phyloP scores from a whole-genome alignment of 2,113 vertebrate species.

The Zapornia atra region DNA sequence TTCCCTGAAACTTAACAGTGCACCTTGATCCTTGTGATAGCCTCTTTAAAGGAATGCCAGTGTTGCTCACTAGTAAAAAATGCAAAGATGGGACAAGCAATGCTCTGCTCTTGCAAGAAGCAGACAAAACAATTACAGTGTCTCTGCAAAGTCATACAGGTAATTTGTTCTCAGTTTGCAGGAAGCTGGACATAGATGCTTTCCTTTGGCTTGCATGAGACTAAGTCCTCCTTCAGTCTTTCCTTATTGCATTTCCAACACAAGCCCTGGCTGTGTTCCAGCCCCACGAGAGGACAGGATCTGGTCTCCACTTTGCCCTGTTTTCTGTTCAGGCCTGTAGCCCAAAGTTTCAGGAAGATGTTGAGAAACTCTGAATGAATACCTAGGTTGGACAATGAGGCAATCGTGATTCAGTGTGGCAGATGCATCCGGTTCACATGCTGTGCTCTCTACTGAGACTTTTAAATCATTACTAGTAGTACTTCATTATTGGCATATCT shows the following conservation, averaged over 20 bases:
- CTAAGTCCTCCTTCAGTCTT: not conserved
- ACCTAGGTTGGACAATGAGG: not conserved
- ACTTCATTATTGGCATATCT: not conserved
- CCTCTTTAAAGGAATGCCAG: not conserved
- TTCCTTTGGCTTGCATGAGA: not conserved
- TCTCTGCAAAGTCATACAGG: not conserved
- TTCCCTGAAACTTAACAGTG: not conserved
- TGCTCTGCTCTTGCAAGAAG: not conserved
- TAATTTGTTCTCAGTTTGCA: not conserved
- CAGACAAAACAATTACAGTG: not conserved
- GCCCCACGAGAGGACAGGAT: not conserved
- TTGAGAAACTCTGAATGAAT: conserved; percentile 15
- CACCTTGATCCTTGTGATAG: not conserved
- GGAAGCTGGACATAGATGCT: not conserved
- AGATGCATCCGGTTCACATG: not conserved
- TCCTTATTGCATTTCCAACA: not conserved
- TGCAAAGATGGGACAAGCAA: not conserved
- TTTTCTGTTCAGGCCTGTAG: not conserved
- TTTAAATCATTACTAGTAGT: not conserved
- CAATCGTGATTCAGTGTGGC: not conserved
- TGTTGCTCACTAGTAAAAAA: not conserved
- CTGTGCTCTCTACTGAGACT: not conserved
- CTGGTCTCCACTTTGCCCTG: not conserved
- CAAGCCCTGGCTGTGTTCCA: not conserved
- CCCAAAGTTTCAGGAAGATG: not conserved